Evolutionary conservation across 64 coral and sea anemone species (phyloP).

Genomic region (Dendrophyllia cribrosa): DNA sequence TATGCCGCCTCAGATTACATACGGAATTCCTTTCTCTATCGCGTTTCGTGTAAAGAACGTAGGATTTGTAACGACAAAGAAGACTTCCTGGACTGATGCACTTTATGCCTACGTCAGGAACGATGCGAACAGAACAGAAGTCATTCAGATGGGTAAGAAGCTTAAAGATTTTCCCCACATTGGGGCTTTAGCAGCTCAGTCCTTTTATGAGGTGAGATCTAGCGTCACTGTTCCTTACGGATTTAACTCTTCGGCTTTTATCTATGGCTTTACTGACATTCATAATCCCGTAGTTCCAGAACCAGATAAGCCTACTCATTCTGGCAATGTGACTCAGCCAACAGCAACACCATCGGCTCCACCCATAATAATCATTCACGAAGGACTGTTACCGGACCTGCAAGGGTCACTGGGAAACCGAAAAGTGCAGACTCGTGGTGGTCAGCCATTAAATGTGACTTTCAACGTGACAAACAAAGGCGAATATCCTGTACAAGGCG

Average conservation of each 20-base stretch:
- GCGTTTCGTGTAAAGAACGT: conserved; percentile 64
- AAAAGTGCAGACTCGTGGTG: conserved; percentile 61
- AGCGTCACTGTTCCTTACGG: conserved; percentile 58
- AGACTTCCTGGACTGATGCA: conserved; percentile 74
- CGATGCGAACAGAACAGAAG: conserved; percentile 49
- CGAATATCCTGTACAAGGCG: conserved; percentile 12
- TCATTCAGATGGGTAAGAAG: conserved; percentile 39
- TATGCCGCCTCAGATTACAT: conserved; percentile 44
- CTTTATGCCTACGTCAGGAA: conserved; percentile 63
- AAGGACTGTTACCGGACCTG: conserved; percentile 77
- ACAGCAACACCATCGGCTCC: conserved; percentile 31
- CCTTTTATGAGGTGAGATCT: conserved; percentile 40
- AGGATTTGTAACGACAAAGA: conserved; percentile 41
- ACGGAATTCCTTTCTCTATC: conserved; percentile 56
- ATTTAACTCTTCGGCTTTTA: conserved; percentile 41
- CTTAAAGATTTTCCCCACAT: conserved; percentile 51
- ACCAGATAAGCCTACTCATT: not conserved
- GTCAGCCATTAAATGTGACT: conserved; percentile 63
- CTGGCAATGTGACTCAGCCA: conserved; percentile 11
- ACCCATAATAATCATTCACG: conserved; percentile 19
- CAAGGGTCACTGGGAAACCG: conserved; percentile 46
- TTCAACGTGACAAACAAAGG: conserved; percentile 80
- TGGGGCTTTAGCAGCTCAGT: conserved; percentile 52
- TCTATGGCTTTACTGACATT: conserved; percentile 76
- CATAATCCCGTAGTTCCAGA: conserved; percentile 12